These are phyloP conservation scores for Metalampra italica DNA, from an alignment of 2,888 invertebrate genomes.

Conservation along the genomic window DNA sequence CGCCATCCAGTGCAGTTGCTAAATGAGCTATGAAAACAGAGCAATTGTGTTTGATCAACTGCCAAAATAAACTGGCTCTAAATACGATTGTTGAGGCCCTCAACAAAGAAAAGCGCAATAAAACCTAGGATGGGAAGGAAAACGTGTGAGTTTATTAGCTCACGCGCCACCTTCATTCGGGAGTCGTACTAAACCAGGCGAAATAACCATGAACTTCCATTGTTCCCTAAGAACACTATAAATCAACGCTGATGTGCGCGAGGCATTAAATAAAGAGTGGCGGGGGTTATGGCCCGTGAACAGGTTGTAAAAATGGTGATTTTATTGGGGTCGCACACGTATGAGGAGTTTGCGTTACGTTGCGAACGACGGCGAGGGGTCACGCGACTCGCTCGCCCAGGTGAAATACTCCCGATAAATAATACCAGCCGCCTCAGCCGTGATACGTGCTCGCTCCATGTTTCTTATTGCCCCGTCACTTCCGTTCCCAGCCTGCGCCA, in stretches of 20 bases:
- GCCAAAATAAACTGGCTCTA: constrained; percentile 7
- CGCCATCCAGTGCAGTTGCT: background rate
- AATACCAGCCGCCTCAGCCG: constrained; percentile 27
- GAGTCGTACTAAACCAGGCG: constrained; percentile 10
- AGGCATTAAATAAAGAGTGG: constrained; percentile 45
- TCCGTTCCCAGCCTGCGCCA: constrained; percentile 5
- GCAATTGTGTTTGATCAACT: constrained; percentile 4
- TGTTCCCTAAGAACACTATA: constrained; percentile 29
- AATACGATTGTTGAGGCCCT: constrained; percentile 4
- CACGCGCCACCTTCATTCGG: constrained; percentile 5
- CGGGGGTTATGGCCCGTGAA: constrained; percentile 42
- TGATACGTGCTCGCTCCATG: constrained; percentile 24
- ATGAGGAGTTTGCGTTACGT: constrained; percentile 19
- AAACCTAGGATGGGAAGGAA: background rate
- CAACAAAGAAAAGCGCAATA: constrained; percentile 10
- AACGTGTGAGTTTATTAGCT: constrained; percentile 4
- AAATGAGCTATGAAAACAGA: background rate
- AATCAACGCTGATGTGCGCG: constrained; percentile 39
- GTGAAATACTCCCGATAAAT: constrained; percentile 33
- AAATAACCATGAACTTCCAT: constrained; percentile 9
- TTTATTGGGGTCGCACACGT: constrained; percentile 45
- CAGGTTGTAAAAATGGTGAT: constrained; percentile 54
- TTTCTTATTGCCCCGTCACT: constrained; percentile 20
- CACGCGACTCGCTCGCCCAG: constrained; percentile 20
- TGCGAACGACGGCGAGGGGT: constrained; percentile 12